Percentiles rank a stretch among this genome's conserved stretches.
Conservation (phyloP, 2,113 vertebrate genomes). For the Promerops cafer region DNA sequence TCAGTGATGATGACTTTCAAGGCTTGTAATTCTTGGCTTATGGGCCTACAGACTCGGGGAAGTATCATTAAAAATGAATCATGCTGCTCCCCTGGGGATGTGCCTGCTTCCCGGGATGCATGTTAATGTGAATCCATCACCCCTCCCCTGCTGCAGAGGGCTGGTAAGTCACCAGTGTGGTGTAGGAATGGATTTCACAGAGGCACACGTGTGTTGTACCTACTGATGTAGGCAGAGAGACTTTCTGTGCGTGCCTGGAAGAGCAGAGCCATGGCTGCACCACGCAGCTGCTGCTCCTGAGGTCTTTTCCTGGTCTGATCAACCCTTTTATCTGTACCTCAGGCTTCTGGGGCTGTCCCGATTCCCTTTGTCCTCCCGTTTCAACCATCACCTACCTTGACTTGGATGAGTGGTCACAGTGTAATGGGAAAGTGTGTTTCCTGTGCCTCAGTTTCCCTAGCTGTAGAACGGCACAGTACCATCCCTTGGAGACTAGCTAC, state of each 20-base stretch:
- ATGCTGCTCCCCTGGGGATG: constrained; percentile 23
- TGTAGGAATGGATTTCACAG: not conserved
- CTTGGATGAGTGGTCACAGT: not conserved
- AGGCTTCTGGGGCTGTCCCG: not conserved
- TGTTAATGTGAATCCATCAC: not conserved
- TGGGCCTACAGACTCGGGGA: constrained; percentile 17
- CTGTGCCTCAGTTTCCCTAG: not conserved
- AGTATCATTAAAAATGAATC: constrained; percentile 58
- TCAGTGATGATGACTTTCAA: constrained; percentile 35
- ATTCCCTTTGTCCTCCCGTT: not conserved
- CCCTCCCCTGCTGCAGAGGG: not conserved
- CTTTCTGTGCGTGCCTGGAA: not conserved
- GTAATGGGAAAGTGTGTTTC: not conserved
- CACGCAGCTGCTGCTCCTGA: not conserved
- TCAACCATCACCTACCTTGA: not conserved
- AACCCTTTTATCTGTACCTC: not conserved
- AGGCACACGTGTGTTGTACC: not conserved
- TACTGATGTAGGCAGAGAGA: not conserved
- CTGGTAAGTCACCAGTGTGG: not conserved
- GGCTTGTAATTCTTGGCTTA: constrained; percentile 60
- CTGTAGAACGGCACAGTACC: not conserved
- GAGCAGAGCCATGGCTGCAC: not conserved
- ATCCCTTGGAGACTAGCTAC: not conserved
- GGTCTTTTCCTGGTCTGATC: not conserved
- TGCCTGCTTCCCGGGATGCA: constrained; percentile 26